Conservation (phyloP, 2,113 vertebrate species). For the Seriola rivoliana region DNA sequence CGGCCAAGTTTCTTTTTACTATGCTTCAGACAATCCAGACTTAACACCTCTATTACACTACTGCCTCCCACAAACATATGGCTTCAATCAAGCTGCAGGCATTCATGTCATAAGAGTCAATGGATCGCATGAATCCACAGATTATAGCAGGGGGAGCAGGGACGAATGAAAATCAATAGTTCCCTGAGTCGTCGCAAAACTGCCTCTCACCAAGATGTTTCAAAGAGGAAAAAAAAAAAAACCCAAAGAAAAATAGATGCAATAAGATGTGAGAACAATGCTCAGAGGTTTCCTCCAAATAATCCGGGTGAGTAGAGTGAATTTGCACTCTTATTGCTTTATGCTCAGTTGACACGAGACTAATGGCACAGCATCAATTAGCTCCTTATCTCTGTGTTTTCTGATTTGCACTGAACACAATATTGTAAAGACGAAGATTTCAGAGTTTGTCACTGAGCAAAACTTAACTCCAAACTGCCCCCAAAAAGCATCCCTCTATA, state of each 20-base stretch:
- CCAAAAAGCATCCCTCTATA: background rate
- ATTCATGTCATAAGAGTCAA: constrained; percentile 38
- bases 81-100: constrained; percentile 61
- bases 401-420: background rate
- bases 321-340: constrained; percentile 17
- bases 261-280: constrained; percentile 19
- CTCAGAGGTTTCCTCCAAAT: constrained; percentile 19
- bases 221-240: background rate
- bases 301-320: background rate
- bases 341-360: constrained; percentile 10
- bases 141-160: constrained; percentile 55
- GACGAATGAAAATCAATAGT: constrained; percentile 69
- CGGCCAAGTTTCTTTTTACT: constrained; percentile 33
- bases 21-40: constrained; percentile 33
- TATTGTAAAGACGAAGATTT: background rate
- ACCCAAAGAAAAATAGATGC: background rate
- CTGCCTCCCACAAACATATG: constrained; percentile 58
- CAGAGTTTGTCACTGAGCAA: background rate
- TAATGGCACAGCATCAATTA: constrained; percentile 25
- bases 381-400: background rate
- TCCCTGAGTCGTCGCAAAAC: constrained; percentile 38
- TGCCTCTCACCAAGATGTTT: constrained; percentile 30
- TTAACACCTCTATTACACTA: constrained; percentile 43
- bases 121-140: constrained; percentile 59
- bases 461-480: background rate